Conservation (phyloP, 1,140 invertebrate genomes). For the Pseudomyrmex pallidus region DNA sequence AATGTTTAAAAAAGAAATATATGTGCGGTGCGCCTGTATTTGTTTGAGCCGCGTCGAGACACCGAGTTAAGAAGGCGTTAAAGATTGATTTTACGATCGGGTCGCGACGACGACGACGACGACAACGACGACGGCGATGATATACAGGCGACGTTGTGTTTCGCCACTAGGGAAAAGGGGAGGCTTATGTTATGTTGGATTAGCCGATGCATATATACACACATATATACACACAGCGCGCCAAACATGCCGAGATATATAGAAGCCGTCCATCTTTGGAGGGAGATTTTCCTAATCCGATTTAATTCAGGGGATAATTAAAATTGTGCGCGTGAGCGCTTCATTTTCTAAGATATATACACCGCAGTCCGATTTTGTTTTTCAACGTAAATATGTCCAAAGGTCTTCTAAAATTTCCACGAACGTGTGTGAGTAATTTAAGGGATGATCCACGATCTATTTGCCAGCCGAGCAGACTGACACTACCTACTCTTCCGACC, state of each 20-base stretch:
- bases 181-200: no score
- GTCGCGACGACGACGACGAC: slow-evolving; percentile 12
- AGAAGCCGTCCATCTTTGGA: no score
- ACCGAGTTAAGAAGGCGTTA: slow-evolving; percentile 41
- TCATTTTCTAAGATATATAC: no score
- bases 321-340: no score
- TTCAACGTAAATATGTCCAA: no score
- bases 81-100: slow-evolving; percentile 51
- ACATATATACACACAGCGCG: no score
- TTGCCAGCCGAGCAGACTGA: slow-evolving; percentile 1
- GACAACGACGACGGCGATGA: slow-evolving; percentile 4
- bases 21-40: no score
- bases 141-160: slow-evolving; percentile 35
- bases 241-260: no score
- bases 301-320: no score
- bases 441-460: background rate
- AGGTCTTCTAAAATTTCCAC: background rate
- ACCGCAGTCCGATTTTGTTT: no score
- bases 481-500: slow-evolving; percentile 63
- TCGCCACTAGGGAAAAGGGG: background rate
- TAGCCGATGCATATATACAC: no score
- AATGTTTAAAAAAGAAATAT: background rate
- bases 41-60: slow-evolving; percentile 17
- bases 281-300: no score
- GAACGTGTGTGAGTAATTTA: background rate